A percentile compares a stretch with the other conserved stretches of the same genome.
Evolutionary conservation across 2,888 invertebrate species (phyloP).

Genomic region (Mimachlamys varia): DNA sequence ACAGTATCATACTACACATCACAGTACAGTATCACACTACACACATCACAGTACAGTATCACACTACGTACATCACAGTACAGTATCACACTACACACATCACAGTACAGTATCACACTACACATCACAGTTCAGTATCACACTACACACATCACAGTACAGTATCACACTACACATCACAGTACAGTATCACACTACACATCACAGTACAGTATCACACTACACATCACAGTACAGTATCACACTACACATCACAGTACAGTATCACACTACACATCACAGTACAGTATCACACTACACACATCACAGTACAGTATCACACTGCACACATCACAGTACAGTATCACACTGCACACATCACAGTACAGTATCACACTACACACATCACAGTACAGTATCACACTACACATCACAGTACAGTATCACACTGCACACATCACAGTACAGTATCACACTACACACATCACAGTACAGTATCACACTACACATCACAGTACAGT

Average conservation of each 20-base stretch:
- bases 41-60: too few species aligned
- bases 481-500: too few species aligned
- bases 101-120: too few species aligned
- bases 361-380: slow-evolving; percentile 23
- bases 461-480: too few species aligned
- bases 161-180: not conserved
- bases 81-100: too few species aligned
- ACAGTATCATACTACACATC: too few species aligned
- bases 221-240: not conserved
- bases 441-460: too few species aligned
- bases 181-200: not conserved
- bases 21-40: too few species aligned
- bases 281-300: slow-evolving; percentile 6
- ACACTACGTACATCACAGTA: too few species aligned
- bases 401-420: not conserved
- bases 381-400: not conserved
- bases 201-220: not conserved
- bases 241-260: not conserved
- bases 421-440: too few species aligned
- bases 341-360: not conserved
- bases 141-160: too few species aligned
- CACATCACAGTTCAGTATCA: too few species aligned
- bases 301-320: not conserved
- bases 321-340: not conserved
- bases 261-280: not conserved